These are phyloP conservation scores for Eustalomyia histrio DNA, from an alignment of 2,888 invertebrate genomes.

Conservation along the genomic window DNA sequence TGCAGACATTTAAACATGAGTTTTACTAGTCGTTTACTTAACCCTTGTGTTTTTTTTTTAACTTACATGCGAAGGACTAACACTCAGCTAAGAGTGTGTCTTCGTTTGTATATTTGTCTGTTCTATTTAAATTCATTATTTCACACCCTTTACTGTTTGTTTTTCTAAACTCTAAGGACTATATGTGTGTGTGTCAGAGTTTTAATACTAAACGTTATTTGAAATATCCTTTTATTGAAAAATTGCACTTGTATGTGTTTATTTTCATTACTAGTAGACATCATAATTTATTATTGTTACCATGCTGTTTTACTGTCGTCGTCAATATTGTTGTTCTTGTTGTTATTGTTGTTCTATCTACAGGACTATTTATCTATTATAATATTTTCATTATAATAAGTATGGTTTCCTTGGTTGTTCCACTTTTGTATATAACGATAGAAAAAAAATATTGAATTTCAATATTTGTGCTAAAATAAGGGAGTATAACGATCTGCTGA, in stretches of 20 bases:
- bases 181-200: conserved; percentile 4
- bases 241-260: conserved; percentile 59
- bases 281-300: conserved; percentile 42
- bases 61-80: background rate
- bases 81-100: background rate
- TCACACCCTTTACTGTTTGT: conserved; percentile 50
- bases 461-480: conserved; percentile 43
- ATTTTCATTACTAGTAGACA: conserved; percentile 38
- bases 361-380: conserved; percentile 30
- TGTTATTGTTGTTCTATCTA: conserved; percentile 8
- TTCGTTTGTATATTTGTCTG: conserved; percentile 39
- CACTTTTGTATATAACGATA: conserved; percentile 6
- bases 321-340: conserved; percentile 18
- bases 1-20: background rate
- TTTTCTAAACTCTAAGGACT: conserved; percentile 21
- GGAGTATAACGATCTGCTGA: background rate
- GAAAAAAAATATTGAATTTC: conserved; percentile 61
- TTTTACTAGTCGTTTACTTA: background rate
- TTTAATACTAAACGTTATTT: background rate
- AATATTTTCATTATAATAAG: conserved; percentile 32
- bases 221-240: conserved; percentile 16
- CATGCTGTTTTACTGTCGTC: conserved; percentile 16
- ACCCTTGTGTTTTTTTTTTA: conserved; percentile 1
- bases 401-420: conserved; percentile 60
- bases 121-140: conserved; percentile 47